phyloP scores from a whole-genome alignment of 2,113 vertebrate species.

The Microtus richardsoni region DNA sequence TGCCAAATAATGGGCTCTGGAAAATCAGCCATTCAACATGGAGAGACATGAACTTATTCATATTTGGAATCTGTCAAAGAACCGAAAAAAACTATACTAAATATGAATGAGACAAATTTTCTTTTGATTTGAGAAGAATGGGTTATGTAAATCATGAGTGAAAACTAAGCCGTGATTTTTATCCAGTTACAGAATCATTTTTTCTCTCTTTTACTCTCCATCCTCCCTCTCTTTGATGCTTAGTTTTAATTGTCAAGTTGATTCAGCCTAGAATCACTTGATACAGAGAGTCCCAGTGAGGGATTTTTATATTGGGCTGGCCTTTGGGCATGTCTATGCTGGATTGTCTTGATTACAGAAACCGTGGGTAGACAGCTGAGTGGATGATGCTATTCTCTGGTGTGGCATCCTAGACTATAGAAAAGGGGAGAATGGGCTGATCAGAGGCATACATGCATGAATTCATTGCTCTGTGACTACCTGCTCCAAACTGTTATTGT shows the following conservation, averaged over 20 bases:
- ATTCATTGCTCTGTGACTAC: neutral
- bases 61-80: neutral
- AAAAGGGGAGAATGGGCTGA: neutral
- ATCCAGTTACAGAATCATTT: neutral
- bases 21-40: neutral
- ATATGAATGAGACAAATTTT: neutral
- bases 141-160: neutral
- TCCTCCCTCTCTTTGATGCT: neutral
- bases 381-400: neutral
- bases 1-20: neutral
- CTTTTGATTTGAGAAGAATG: neutral
- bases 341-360: neutral
- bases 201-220: neutral
- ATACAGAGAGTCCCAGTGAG: neutral
- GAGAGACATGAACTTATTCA: neutral
- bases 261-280: neutral
- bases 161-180: neutral
- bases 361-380: no score
- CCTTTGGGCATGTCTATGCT: neutral
- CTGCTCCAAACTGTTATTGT: neutral
- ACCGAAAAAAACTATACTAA: neutral
- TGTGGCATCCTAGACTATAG: neutral
- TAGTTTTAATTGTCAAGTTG: neutral
- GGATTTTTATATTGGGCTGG: neutral
- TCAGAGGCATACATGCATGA: neutral